Percentiles rank a stretch among this genome's conserved stretches.
Evolutionary conservation across 2,797 vertebrate genomes (phyloP).

Genomic region (Myripristis murdjan): DNA sequence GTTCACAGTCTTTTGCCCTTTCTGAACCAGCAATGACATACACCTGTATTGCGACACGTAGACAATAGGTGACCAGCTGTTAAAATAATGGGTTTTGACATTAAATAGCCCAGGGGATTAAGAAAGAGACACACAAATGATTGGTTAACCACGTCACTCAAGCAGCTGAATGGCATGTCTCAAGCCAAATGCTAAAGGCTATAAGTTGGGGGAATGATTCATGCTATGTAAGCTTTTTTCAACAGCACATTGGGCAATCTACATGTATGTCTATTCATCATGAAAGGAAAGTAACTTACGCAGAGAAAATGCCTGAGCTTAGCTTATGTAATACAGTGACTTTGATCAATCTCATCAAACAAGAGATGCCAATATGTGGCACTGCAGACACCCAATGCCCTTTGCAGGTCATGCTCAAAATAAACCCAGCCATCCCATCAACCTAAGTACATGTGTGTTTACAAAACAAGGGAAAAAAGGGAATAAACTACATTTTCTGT

Average conservation of each 20-base stretch:
- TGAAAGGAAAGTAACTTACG: neutral
- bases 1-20: slow-evolving; percentile 3
- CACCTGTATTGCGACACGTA: slow-evolving; percentile 14
- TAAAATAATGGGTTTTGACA: slow-evolving; percentile 9
- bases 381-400: neutral
- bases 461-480: neutral
- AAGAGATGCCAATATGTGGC: neutral
- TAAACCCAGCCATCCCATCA: slow-evolving; percentile 1
- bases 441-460: neutral
- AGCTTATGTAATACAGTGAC: slow-evolving; percentile 5
- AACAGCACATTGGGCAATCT: neutral
- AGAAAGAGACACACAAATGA: slow-evolving; percentile 34
- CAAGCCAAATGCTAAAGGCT: neutral
- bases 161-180: slow-evolving; percentile 24
- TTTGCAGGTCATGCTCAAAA: neutral
- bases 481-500: too few species aligned
- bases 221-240: slow-evolving; percentile 16
- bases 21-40: slow-evolving; percentile 19
- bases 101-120: neutral
- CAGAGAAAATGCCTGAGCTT: neutral
- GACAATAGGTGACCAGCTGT: slow-evolving; percentile 12
- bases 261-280: neutral
- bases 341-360: neutral
- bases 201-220: slow-evolving; percentile 15
- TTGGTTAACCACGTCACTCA: slow-evolving; percentile 20